phyloP scores from a whole-genome alignment of 2,888 invertebrate genomes.

The Leptogaster cylindrica region DNA sequence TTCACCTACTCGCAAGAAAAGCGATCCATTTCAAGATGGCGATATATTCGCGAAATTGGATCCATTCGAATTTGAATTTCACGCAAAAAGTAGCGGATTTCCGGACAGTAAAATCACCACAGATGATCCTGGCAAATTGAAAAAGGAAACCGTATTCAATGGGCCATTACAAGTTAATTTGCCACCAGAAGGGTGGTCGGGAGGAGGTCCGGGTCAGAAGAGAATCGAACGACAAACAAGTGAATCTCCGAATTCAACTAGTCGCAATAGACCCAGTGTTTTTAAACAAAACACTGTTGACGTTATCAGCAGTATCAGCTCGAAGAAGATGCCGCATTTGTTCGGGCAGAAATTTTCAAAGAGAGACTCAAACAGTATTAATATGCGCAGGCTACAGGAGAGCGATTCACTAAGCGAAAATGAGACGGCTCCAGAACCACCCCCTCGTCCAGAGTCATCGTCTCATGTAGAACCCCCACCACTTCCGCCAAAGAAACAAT shows the following conservation, averaged over 20 bases:
- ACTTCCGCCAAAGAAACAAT: conserved; percentile 74
- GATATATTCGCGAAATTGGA: conserved; percentile 61
- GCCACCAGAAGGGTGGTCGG: conserved; percentile 66
- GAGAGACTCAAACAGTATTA: conserved; percentile 60
- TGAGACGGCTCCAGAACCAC: conserved; percentile 61
- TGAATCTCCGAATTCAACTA: conserved; percentile 51
- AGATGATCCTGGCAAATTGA: conserved; percentile 57
- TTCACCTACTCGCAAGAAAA: conserved; percentile 61
- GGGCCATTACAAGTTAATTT: conserved; percentile 74
- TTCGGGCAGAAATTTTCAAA: conserved; percentile 62
- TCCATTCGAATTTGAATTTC: conserved; percentile 57
- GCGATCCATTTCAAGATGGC: conserved; percentile 74
- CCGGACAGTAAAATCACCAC: conserved; percentile 52
- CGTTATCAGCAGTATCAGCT: conserved; percentile 62
- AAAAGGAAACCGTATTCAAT: conserved; percentile 63
- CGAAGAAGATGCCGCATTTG: conserved; percentile 62
- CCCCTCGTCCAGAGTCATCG: conserved; percentile 60
- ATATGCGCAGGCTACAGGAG: conserved; percentile 61
- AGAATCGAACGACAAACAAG: conserved; percentile 51
- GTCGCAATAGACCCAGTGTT: conserved; percentile 52
- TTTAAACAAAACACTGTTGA: conserved; percentile 62
- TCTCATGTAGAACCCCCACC: conserved; percentile 73
- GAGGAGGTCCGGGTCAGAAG: conserved; percentile 27
- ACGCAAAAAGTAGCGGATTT: conserved; percentile 45
- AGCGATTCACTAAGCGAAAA: conserved; percentile 62